Conservation (phyloP, 2,113 vertebrate genomes). For the Solea solea region DNA sequence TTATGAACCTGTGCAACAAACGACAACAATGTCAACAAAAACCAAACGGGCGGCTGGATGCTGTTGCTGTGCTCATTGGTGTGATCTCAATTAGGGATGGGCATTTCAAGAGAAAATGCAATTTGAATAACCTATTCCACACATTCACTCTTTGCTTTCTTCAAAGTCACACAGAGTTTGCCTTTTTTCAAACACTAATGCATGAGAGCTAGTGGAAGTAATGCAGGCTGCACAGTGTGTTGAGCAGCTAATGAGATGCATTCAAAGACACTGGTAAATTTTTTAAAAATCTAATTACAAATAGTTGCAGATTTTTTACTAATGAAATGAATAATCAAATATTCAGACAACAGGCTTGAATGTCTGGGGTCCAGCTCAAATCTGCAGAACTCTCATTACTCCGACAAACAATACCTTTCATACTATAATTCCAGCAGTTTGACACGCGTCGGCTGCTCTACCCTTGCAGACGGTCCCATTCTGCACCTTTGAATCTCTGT, state of each 20-base stretch:
- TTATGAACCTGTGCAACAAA: slow-evolving; percentile 23
- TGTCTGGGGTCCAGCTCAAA: slow-evolving; percentile 17
- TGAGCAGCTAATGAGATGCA: no score
- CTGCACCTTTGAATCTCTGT: slow-evolving; percentile 51
- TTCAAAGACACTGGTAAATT: no score
- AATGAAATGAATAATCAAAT: no score
- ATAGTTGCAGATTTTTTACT: no score
- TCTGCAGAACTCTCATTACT: slow-evolving; percentile 15
- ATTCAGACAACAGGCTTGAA: slow-evolving; percentile 1
- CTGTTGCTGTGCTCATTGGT: slow-evolving; percentile 22
- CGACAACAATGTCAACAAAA: slow-evolving; percentile 27
- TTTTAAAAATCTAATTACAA: no score
- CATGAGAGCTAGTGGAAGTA: no score
- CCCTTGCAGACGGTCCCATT: slow-evolving; percentile 49
- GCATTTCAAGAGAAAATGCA: no score
- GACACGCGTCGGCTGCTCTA: slow-evolving; percentile 27
- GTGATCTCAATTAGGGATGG: background rate
- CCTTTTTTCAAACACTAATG: no score
- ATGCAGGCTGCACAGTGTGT: no score
- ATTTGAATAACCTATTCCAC: no score
- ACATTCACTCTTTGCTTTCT: no score
- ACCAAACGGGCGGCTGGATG: slow-evolving; percentile 8
- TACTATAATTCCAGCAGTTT: slow-evolving; percentile 28
- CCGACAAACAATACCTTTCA: slow-evolving; percentile 23
- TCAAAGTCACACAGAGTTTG: no score